These are phyloP conservation scores for Microcebus lehilahytsara DNA, from an alignment of 2,113 vertebrate genomes.

Conservation along the genomic window DNA sequence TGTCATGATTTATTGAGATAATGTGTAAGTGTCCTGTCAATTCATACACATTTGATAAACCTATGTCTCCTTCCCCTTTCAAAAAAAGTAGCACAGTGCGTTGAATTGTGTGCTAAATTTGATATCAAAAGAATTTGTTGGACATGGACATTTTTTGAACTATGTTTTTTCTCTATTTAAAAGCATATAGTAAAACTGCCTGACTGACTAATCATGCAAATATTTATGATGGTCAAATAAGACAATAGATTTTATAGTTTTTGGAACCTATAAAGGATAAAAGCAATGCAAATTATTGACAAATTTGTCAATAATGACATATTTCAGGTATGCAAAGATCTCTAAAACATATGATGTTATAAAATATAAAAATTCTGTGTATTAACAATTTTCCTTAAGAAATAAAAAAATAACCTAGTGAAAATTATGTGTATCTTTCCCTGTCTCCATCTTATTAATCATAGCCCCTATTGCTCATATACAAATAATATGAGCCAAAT, in stretches of 20 bases:
- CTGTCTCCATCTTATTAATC: background rate
- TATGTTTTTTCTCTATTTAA: background rate
- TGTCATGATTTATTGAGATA: background rate
- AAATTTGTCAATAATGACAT: background rate
- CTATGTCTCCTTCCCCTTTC: background rate
- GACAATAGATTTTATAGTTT: background rate
- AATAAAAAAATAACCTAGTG: background rate
- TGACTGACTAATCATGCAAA: background rate
- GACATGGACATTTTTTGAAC: background rate
- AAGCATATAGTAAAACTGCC: background rate
- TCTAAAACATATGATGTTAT: background rate
- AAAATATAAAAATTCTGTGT: background rate
- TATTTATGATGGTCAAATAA: background rate
- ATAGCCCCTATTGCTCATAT: accelerated
- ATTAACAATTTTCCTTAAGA: background rate
- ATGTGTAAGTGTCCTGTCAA: background rate
- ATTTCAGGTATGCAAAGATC: background rate
- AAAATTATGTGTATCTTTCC: background rate
- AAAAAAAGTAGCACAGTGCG: background rate
- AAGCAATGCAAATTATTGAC: background rate
- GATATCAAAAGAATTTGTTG: background rate
- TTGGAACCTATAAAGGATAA: background rate
- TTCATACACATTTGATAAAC: background rate
- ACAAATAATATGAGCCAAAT: background rate
- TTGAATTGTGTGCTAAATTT: background rate